A percentile compares a stretch with the other conserved stretches of the same genome.
Evolutionary conservation across 2,888 invertebrate species (phyloP).

Genomic region (Xylophagus ater): DNA sequence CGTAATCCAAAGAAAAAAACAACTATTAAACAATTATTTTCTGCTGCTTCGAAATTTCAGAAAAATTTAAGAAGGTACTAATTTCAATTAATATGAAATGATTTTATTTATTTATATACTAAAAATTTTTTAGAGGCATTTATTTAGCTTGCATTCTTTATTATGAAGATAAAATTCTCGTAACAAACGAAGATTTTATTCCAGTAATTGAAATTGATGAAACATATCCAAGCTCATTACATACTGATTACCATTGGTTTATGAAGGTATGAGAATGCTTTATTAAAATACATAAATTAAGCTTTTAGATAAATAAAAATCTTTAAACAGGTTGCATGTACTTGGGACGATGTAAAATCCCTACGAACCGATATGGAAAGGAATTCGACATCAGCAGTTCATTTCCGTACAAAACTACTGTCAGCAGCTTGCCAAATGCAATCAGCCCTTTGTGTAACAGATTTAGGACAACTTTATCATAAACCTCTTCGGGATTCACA

Average conservation of each 20-base stretch:
- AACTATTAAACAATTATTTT: constrained; percentile 87
- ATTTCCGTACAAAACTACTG: constrained; percentile 82
- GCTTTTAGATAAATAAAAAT: not conserved
- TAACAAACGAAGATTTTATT: constrained; percentile 93
- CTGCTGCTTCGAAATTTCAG: constrained; percentile 93
- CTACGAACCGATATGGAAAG: constrained; percentile 91
- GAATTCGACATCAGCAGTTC: constrained; percentile 78
- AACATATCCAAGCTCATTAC: constrained; percentile 81
- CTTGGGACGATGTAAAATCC: constrained; percentile 92
- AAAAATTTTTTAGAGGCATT: constrained; percentile 60
- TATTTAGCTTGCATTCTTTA: constrained; percentile 88
- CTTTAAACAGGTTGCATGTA: constrained; percentile 65
- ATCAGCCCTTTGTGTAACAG: constrained; percentile 79
- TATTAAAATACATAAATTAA: not conserved
- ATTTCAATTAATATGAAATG: not conserved
- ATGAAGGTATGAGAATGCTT: constrained; percentile 64
- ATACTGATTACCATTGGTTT: constrained; percentile 93
- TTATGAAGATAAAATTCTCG: constrained; percentile 89
- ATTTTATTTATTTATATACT: constrained; percentile 2
- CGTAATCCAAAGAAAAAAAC: constrained; percentile 75
- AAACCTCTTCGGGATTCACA: constrained; percentile 79
- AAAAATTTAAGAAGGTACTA: constrained; percentile 72
- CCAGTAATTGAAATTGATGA: constrained; percentile 97
- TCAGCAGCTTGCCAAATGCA: constrained; percentile 90
- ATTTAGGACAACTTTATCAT: constrained; percentile 90